Evolutionary conservation across 2,113 vertebrate species (phyloP).

Genomic region (Cryptomyrus ogoouensis): DNA sequence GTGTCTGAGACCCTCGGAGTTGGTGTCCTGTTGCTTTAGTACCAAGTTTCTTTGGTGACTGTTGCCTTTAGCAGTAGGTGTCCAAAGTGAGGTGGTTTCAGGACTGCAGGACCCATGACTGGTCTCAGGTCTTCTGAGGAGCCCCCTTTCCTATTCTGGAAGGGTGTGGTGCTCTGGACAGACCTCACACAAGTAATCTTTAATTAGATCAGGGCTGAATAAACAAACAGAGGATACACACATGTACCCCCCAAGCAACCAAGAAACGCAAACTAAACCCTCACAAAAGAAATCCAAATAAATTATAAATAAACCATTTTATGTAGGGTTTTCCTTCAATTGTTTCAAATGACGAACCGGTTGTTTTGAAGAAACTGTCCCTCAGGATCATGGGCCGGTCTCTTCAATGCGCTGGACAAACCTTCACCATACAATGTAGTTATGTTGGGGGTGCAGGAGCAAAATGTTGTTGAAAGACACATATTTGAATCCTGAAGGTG

Average conservation of each 20-base stretch:
- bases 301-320: slow-evolving; percentile 23
- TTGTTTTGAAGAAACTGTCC: background rate
- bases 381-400: background rate
- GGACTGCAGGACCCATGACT: background rate
- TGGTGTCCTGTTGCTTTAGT: background rate
- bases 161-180: slow-evolving; percentile 15
- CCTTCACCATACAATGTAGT: background rate
- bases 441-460: background rate
- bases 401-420: background rate
- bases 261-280: slow-evolving; percentile 16
- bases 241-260: slow-evolving; percentile 11
- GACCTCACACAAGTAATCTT: slow-evolving; percentile 15
- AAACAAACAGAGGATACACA: slow-evolving; percentile 23
- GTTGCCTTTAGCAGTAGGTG: background rate
- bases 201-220: slow-evolving; percentile 28
- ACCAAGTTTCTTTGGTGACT: background rate
- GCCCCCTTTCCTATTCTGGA: background rate
- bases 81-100: background rate
- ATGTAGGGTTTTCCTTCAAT: slow-evolving; percentile 34
- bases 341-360: slow-evolving; percentile 24
- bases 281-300: slow-evolving; percentile 1
- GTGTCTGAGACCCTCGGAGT: background rate
- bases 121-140: background rate
- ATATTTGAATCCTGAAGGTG: background rate
- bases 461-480: background rate